Conservation (phyloP, 2,113 vertebrate genomes). For the Chaetodon trifascialis region DNA sequence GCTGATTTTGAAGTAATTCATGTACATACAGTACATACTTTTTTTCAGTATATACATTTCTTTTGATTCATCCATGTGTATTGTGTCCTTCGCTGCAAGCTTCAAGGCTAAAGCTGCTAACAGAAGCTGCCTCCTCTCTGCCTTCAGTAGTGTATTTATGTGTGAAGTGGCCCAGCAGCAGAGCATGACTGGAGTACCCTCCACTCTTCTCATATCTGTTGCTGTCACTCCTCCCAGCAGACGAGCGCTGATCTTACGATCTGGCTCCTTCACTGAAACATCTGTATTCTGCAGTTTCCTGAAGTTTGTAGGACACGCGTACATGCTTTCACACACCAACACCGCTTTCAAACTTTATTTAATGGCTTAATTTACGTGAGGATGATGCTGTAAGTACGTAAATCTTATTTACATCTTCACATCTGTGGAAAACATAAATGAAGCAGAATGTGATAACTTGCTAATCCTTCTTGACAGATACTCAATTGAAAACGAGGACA, state of each 20-base stretch:
- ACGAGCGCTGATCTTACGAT: constrained; percentile 29
- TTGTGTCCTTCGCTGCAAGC: background rate
- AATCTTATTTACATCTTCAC: no score
- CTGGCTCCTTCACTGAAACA: constrained; percentile 34
- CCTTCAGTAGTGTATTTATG: constrained; percentile 29
- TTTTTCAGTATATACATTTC: background rate
- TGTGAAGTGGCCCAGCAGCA: constrained; percentile 33
- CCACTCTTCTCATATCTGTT: constrained; percentile 56
- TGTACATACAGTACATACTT: no score
- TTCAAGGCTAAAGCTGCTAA: background rate
- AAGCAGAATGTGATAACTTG: no score
- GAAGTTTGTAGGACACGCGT: background rate
- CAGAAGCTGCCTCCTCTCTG: background rate
- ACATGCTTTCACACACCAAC: background rate
- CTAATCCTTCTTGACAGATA: no score
- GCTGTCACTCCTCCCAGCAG: constrained; percentile 53
- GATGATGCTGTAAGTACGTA: background rate
- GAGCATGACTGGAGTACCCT: constrained; percentile 39
- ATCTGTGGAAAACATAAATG: no score
- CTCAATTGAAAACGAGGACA: no score
- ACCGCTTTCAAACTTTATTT: background rate
- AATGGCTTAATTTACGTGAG: background rate
- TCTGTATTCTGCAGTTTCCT: constrained; percentile 26
- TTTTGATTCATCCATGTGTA: background rate
- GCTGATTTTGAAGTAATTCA: background rate